Base-by-base conservation (phyloP, 2,888 invertebrate species). In the Parapristionchus giblindavisi region DNA sequence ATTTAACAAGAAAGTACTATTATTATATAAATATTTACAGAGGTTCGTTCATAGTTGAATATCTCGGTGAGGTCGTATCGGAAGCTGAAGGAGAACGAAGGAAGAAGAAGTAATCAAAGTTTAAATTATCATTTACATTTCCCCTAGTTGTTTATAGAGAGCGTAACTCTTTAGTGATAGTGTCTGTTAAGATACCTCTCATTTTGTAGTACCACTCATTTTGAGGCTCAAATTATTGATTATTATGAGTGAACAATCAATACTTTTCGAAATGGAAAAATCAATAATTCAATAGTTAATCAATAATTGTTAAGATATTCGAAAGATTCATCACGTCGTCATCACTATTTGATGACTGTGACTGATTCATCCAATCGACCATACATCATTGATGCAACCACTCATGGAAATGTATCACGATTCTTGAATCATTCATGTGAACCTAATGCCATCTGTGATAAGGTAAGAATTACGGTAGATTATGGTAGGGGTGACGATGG, bases 401-500 rank as follows among this genome's bases (percentile, higher is more conserved):
- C 92, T 83, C 95, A 94, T 89, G 99, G 99, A 40, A 98, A 96
- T 88, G 92, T 94, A 77, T 97, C 98, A 0, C 91, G 99, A 54
- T 99, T 98, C 88, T 96, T 99, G 84, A 99, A 99, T 89, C 99
- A 99, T 89, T 96, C 96, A 61, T 99, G 99, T 89, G 96, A 97
- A 85, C 99, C 99, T 0, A 99, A 99, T 89, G 94, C 96, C 3
- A 96, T 96, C 90, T 98, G 98, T 0, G 97, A 99, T 89, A 99
- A 99, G 90, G 91, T 91, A 2, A 40, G 66, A 27, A 43, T 1
- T 51, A 21, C 29, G 40, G 27, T 14, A 24, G 27, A n/a, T n/a
- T n/a, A n/a, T n/a, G n/a, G n/a, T n/a, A n/a, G n/a, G n/a, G n/a
- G n/a, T n/a, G n/a, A n/a, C n/a, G n/a, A n/a, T n/a, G n/a, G n/a